Percentiles rank a stretch among this genome's conserved stretches.
Evolutionary conservation across 2,113 vertebrate genomes (phyloP).

Genomic region (Felis catus): DNA sequence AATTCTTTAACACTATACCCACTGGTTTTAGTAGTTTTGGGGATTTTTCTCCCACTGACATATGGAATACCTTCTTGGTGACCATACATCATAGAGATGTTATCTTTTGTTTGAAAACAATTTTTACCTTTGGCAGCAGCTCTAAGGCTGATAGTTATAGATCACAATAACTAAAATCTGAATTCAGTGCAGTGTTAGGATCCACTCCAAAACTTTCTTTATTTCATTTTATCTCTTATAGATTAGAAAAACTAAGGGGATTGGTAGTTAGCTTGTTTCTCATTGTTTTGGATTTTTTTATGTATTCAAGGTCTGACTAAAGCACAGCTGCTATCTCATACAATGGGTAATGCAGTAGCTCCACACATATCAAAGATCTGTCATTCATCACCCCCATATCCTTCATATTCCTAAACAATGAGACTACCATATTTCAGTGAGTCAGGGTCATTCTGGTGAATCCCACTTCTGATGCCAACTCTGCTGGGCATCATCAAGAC

Average conservation of each 20-base stretch:
- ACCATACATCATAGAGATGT: not conserved
- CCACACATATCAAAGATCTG: not conserved
- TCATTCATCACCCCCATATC: not conserved
- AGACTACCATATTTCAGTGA: not conserved
- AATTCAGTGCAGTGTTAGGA: not conserved
- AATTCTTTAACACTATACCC: not conserved
- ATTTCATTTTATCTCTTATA: not conserved
- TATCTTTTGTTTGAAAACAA: not conserved
- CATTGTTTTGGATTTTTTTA: not conserved
- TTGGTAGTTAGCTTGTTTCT: not conserved
- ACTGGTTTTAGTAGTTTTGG: not conserved
- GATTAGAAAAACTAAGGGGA: not conserved
- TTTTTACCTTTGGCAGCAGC: not conserved
- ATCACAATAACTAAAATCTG: not conserved
- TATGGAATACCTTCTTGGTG: not conserved
- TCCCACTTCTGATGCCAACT: not conserved
- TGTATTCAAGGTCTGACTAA: not conserved
- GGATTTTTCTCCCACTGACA: not conserved
- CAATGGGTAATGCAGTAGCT: not conserved
- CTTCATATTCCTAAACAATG: not conserved
- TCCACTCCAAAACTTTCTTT: not conserved
- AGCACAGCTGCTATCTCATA: not conserved
- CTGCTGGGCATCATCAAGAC: not conserved
- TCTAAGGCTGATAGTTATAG: not conserved
- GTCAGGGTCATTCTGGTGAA: not conserved